Evolutionary conservation across 2,888 invertebrate species (phyloP).

Genomic region (Ophion ventricosus): DNA sequence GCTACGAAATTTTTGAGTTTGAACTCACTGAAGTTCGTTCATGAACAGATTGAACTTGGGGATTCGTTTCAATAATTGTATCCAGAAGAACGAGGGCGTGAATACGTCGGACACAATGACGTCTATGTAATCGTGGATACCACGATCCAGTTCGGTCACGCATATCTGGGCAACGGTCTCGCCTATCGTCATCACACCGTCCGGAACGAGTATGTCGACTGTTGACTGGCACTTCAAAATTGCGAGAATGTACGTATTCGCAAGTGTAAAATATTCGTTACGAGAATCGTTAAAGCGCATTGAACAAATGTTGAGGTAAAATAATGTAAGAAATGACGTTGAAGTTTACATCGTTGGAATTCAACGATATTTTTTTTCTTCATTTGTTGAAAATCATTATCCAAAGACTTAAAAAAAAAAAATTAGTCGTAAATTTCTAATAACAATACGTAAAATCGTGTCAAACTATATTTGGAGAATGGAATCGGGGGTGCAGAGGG

Average conservation of each 20-base stretch:
- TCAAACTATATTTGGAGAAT: too few relatives aligned
- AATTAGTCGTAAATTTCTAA: too few relatives aligned
- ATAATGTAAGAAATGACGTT: too few relatives aligned
- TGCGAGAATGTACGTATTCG: too few relatives aligned
- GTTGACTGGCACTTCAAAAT: conserved; percentile 68
- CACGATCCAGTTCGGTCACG: conserved; percentile 67
- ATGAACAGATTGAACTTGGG: conserved; percentile 72
- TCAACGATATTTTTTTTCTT: too few relatives aligned
- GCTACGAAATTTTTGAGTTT: neutral
- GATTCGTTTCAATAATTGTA: conserved; percentile 72
- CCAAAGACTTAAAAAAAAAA: too few relatives aligned
- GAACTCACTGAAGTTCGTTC: conserved; percentile 74
- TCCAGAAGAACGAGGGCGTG: conserved; percentile 80
- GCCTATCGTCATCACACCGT: conserved; percentile 72
- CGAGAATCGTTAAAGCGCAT: too few relatives aligned
- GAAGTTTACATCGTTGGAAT: too few relatives aligned
- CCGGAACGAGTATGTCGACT: conserved; percentile 72
- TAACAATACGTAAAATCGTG: too few relatives aligned
- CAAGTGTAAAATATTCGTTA: neutral
- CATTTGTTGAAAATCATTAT: too few relatives aligned
- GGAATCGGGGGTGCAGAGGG: too few relatives aligned
- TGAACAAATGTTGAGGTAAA: too few relatives aligned
- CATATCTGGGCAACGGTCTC: conserved; percentile 76
- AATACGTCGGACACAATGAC: conserved; percentile 77
- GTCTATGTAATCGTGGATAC: conserved; percentile 66